phyloP scores from a whole-genome alignment of 2,113 vertebrate genomes.

The Dryoscopus gambensis region DNA sequence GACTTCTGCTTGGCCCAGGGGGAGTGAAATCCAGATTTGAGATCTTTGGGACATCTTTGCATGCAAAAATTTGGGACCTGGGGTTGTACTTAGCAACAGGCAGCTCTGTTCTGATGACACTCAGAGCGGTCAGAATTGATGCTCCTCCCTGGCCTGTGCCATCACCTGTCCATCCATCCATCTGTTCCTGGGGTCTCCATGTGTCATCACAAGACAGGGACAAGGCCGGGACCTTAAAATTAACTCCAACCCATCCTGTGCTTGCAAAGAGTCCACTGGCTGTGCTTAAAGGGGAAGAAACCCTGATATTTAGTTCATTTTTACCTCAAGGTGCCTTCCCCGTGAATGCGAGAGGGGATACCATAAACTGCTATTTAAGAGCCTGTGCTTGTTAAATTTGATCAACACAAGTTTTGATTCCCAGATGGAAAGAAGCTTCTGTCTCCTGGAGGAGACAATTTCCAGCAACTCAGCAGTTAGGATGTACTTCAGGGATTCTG shows the following conservation, averaged over 20 bases:
- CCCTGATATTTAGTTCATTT: background rate
- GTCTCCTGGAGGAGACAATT: background rate
- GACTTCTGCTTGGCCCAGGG: background rate
- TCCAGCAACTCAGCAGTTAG: background rate
- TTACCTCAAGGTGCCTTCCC: background rate
- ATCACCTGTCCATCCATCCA: background rate
- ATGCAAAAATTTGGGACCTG: background rate
- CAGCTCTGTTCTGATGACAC: background rate
- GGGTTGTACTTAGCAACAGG: background rate
- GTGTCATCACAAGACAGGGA: background rate
- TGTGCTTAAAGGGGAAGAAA: background rate
- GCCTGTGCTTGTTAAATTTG: background rate
- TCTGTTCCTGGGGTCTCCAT: background rate
- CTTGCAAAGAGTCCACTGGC: background rate
- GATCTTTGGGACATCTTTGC: background rate
- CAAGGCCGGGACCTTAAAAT: background rate
- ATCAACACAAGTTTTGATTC: background rate
- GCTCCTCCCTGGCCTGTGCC: background rate
- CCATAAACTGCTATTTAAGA: background rate
- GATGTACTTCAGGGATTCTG: background rate
- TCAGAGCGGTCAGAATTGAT: background rate
- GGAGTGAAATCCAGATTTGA: background rate
- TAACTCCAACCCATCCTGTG: background rate
- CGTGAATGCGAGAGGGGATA: background rate
- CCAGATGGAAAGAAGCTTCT: background rate